Evolutionary conservation across 2,888 invertebrate genomes (phyloP), one percentile per base, ranked within the genome.

Genomic region (Serrognathus titanus): DNA sequence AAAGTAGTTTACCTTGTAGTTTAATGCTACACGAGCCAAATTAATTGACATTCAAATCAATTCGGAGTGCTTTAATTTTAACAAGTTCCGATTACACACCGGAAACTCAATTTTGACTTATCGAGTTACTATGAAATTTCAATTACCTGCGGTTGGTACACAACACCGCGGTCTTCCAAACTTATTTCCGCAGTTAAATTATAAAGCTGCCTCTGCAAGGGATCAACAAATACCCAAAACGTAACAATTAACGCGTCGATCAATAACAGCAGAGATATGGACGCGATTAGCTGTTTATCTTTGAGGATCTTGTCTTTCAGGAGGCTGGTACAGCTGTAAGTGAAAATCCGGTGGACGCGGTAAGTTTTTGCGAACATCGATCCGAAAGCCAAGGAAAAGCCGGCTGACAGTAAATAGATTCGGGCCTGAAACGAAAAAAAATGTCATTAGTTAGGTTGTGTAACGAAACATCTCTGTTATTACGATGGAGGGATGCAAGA

Each of bases 351-450:
- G 78, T 95, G 94, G 10, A 95, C 94, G 51, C 95, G 80, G 78
- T 94, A 95, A 0, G 94, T 95, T 80, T 95, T 95, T 2, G 94
- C 92, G 74, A 95, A 94, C 91, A 95, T 95, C 13, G 95, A 93
- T 37, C 95, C 95, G 71, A 95, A 95, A 1, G 94, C 91, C 65
- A 95, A 76, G 0, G 94, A 94, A 76, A 94, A 95, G 31, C 94
- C 95, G 47, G 93, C 91, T 2, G 94, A 92, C 49, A 95, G 81
- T 51, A 95, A 82, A 79, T 93, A 94, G 12, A 93, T 93, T 70
- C 93, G 84, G 48, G 89, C 87, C 95, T 95, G 81, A 35, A 78
- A 57, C 13, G 38, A 31, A 31, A 31, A 31, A 31, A 31, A 31
- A 5, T 31, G 24, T 7, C 24, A 31, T 31, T 31, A 31, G 24